Conservation (phyloP, 2,113 vertebrate species). For the Fulica atra region DNA sequence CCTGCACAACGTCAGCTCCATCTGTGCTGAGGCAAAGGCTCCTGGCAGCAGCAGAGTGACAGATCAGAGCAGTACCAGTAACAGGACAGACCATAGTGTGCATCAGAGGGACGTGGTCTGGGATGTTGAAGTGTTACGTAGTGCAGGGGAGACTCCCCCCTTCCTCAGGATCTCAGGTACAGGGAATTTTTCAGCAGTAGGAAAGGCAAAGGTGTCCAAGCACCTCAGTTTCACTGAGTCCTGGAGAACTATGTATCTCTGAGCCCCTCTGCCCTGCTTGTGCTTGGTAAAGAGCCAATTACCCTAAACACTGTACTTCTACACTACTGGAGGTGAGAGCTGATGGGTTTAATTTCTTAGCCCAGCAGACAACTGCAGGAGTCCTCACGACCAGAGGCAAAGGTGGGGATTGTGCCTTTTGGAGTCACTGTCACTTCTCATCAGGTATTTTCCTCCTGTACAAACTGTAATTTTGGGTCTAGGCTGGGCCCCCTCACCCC, state of each 20-base stretch:
- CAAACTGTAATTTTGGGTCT: background rate
- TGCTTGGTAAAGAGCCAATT: background rate
- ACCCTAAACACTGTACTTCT: background rate
- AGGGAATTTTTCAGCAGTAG: background rate
- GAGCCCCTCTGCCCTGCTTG: background rate
- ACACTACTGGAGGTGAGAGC: background rate
- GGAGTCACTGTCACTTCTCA: background rate
- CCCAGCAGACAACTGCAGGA: background rate
- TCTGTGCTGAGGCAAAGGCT: background rate
- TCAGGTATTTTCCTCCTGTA: background rate
- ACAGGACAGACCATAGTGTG: background rate
- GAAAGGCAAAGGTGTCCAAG: background rate
- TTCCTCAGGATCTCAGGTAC: background rate
- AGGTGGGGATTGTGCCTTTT: background rate
- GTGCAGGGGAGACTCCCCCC: background rate
- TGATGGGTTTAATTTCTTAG: background rate
- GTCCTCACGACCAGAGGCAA: background rate
- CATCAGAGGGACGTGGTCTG: background rate
- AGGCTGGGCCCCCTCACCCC: background rate
- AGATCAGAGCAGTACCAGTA: background rate
- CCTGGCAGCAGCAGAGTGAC: accelerated
- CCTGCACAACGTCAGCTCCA: background rate
- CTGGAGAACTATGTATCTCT: background rate
- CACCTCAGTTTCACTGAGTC: background rate
- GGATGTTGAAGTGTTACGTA: background rate